Evolutionary conservation across 2,888 invertebrate genomes (phyloP).

Genomic region (Fragum whitleyi): DNA sequence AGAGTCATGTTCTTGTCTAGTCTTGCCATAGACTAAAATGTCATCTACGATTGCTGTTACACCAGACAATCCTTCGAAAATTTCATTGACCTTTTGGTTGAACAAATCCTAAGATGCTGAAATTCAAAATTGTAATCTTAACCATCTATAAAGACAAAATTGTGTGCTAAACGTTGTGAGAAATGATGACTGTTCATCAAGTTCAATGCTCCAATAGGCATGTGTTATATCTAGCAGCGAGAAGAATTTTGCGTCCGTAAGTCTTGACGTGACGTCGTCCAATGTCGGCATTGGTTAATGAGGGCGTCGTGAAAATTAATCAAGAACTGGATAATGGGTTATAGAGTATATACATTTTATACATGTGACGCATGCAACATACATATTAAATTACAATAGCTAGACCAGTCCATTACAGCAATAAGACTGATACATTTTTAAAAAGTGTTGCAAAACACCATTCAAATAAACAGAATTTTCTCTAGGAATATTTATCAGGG

Average conservation of each 20-base stretch:
- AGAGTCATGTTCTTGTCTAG: slow-evolving; percentile 41
- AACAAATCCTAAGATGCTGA: slow-evolving; percentile 39
- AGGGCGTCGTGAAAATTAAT: too few relatives aligned
- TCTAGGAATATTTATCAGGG: too few relatives aligned
- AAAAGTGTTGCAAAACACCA: too few relatives aligned
- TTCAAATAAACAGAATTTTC: too few relatives aligned
- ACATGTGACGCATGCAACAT: too few relatives aligned
- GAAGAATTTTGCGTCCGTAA: slow-evolving; percentile 29
- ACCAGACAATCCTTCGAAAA: slow-evolving; percentile 46
- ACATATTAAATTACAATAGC: too few relatives aligned
- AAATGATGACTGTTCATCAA: slow-evolving; percentile 46
- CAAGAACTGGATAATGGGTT: too few relatives aligned
- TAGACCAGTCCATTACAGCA: too few relatives aligned
- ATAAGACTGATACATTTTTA: too few relatives aligned
- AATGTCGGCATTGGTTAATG: slow-evolving; percentile 55
- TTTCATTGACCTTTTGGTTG: slow-evolving; percentile 34
- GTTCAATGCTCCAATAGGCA: slow-evolving; percentile 51
- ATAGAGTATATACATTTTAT: too few relatives aligned
- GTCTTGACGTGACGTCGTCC: slow-evolving; percentile 37
- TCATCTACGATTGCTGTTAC: slow-evolving; percentile 47
- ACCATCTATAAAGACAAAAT: slow-evolving; percentile 52
- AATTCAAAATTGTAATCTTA: slow-evolving; percentile 56
- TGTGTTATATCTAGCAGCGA: slow-evolving; percentile 31
- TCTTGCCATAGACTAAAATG: slow-evolving; percentile 40
- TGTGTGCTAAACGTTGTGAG: slow-evolving; percentile 62